Base-by-base conservation (phyloP, 1,140 invertebrate genomes). In the Mya arenaria region DNA sequence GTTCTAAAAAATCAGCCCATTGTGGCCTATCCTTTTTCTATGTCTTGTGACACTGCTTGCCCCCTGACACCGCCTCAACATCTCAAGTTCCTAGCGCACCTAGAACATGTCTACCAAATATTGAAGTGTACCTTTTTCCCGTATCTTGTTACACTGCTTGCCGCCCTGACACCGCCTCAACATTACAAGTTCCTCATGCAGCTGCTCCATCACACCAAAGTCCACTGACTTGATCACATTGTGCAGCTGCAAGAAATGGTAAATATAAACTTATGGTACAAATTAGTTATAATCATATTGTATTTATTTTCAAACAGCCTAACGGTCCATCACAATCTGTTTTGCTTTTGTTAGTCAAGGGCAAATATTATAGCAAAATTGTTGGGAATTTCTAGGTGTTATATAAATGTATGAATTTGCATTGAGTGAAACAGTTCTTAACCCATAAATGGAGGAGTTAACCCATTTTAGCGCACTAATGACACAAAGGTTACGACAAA, bases 181-280 rank as follows among this genome's bases (percentile, higher is more conserved):
- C 52, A 88, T 85, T 23, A 88, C 84, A 15, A 93, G 84, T 37
- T 87, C 78, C 3, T 89, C 86, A 44, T 91, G 89, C 19, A 93
- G 78, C 58, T 91, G 89, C 66, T 91, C 88, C n/a, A 92, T 68
- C 0, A 90, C 82, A 17, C 84, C 86, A 75, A 91, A 91, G 66
- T 91, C 90, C 17, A 93, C 62, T 15, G 89, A 86, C 62, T 88
- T 88, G 4, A 92, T 86, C 28, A 86, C 81, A 82, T 93, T 93
- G 19, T 82, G 56, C 37, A 89, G 58, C 87, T 89, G 82, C 13
- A 82, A 84, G 30, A 2, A n/a, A n/a, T n/a, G n/a, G n/a, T n/a
- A 71, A 58, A 19, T 25, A 79, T 4, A 60, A 28, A 19, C 52
- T 4, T 23, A 62, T 8, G 19, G 10, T 41, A 30, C 19, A 32